Conservation (phyloP, 2,888 invertebrate genomes). For the Amblyteles armatorius region DNA sequence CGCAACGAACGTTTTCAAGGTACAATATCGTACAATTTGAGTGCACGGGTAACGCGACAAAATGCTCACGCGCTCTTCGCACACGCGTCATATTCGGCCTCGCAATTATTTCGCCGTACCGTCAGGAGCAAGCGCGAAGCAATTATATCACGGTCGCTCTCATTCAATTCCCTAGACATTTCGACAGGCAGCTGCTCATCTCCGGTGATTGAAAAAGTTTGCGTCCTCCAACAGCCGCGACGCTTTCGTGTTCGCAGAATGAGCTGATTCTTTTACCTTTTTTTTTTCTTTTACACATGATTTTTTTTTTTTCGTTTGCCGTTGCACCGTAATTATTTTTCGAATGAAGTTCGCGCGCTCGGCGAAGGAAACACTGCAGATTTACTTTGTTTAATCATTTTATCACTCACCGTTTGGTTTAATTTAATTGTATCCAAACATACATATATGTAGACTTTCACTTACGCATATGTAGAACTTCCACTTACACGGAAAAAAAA, state of each 20-base stretch:
- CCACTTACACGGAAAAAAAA: no score
- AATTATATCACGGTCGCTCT: background rate
- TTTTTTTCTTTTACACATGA: background rate
- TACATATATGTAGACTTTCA: no score
- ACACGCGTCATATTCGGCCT: conserved; percentile 8
- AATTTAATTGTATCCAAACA: no score
- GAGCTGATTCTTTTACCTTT: background rate
- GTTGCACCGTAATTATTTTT: background rate
- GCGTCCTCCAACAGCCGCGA: background rate
- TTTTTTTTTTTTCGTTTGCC: background rate
- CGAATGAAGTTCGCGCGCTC: background rate
- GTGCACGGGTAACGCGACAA: background rate
- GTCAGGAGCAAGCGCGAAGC: background rate
- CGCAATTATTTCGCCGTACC: conserved; percentile 20
- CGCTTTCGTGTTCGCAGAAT: background rate
- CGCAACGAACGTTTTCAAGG: no score
- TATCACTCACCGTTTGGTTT: no score
- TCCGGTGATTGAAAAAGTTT: conserved; percentile 16
- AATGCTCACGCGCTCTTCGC: background rate
- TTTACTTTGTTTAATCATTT: no score
- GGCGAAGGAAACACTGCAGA: no score
- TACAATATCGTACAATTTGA: background rate
- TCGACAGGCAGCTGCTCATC: conserved; percentile 1
- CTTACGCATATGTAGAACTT: no score
- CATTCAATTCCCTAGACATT: background rate